phyloP scores from a whole-genome alignment of 2,888 invertebrate species.

The Drosophila cracens region DNA sequence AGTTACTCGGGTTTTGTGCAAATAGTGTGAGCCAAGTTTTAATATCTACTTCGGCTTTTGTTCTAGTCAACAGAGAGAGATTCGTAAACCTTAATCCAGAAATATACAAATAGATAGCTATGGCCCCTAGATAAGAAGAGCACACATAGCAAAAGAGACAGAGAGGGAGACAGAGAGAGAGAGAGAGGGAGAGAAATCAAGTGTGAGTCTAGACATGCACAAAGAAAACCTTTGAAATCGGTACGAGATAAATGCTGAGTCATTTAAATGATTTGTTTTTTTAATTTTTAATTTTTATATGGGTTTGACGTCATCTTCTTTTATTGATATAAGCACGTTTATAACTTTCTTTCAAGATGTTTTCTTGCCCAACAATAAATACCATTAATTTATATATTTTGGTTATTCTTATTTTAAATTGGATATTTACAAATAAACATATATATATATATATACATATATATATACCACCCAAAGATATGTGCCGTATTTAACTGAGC shows the following conservation, averaged over 20 bases:
- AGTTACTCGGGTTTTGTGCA: conserved; percentile 29
- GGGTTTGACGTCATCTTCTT: background rate
- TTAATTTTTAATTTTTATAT: background rate
- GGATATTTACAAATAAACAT: background rate
- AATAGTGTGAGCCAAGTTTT: conserved; percentile 33
- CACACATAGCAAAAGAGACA: background rate
- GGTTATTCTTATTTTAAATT: background rate
- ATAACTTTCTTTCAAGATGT: background rate
- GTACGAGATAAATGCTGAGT: background rate
- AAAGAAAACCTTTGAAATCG: background rate
- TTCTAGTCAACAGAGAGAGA: conserved; percentile 8
- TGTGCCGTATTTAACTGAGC: conserved; percentile 1
- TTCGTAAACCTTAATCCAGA: conserved; percentile 9
- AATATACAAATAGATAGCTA: conserved; percentile 5
- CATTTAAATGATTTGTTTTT: background rate
- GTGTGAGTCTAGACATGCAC: background rate
- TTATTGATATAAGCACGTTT: background rate
- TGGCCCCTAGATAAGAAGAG: conserved; percentile 46
- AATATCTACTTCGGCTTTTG: conserved; percentile 20
- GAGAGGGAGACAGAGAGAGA: background rate
- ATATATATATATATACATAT: background rate
- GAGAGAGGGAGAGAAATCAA: background rate
- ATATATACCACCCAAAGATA: background rate
- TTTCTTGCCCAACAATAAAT: background rate
- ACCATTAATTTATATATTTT: background rate